phyloP scores from a whole-genome alignment of 2,888 invertebrate genomes.

The Altica lythri region DNA sequence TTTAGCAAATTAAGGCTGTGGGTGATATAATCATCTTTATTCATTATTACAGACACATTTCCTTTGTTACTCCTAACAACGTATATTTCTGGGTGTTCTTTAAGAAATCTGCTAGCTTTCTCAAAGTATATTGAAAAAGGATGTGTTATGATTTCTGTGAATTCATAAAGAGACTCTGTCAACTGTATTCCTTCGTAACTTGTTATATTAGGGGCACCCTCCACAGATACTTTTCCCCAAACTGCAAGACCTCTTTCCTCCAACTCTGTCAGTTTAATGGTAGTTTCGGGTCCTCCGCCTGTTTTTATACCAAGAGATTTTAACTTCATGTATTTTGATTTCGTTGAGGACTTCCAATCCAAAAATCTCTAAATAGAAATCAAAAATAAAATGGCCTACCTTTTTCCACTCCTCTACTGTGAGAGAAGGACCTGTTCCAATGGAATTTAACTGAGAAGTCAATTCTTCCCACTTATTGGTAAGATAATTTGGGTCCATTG shows the following conservation, averaged over 20 bases:
- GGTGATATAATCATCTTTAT: too few species aligned
- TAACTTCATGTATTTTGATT: constrained; percentile 13
- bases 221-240: constrained; percentile 27
- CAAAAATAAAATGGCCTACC: constrained; percentile 6
- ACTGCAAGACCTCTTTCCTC: constrained; percentile 24
- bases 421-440: constrained; percentile 23
- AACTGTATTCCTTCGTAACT: constrained; percentile 3
- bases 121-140: too few species aligned
- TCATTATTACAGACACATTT: too few species aligned
- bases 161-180: too few species aligned
- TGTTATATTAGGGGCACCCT: constrained; percentile 3
- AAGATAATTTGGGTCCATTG: constrained; percentile 19
- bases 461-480: constrained; percentile 23
- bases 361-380: constrained; percentile 20
- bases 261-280: constrained; percentile 14
- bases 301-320: constrained; percentile 7
- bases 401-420: constrained; percentile 25
- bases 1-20: too few species aligned
- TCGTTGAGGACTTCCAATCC: constrained; percentile 20
- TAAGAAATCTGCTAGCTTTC: too few species aligned
- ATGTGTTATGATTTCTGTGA: too few species aligned
- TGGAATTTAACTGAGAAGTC: constrained; percentile 18
- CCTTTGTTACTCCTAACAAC: too few species aligned
- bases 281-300: constrained; percentile 16
- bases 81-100: too few species aligned